Evolutionary conservation across 2,888 invertebrate species (phyloP), one percentile per base, ranked within the genome.

Genomic region (Epicampocera succincta): DNA sequence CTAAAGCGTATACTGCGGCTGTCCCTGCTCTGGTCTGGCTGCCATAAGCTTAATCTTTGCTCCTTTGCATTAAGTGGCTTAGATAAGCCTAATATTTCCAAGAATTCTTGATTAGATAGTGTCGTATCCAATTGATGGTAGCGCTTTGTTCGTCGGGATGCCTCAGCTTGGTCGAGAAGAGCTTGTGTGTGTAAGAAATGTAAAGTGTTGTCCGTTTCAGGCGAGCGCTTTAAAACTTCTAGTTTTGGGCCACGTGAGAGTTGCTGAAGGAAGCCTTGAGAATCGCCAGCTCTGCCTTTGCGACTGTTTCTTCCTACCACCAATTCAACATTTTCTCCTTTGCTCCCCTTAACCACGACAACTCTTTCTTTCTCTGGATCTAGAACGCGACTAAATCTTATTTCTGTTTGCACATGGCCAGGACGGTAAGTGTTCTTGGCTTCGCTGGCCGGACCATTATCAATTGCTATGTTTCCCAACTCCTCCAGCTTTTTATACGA

Each of bases 301-400:
- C 90, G 85, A 46, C 89, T 89, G 25, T 90, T 85, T 50, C 85
- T 89, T 25, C 88, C 90, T 13, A 89, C 90, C n/a, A 89, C 72
- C 12, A 96, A 91, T 85, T 95, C 95, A 0, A 96, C 95, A 25
- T 95, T 91, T 78, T 94, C 94, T 2, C 96, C 96, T 21, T 94
- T 93, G 87, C 94, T 94, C 0, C 96, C 95, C 86, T 94, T 93
- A 0, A 96, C 95, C 87, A 94, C 95, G 50, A 96, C 91, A 42
- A 96, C 95, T 87, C 95, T 95, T 58, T 95, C 95, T 83, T 95
- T 90, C 25, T 94, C 94, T 0, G 96, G 96, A 89, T 95, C 93
- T 15, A 96, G 92, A 88, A 95, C 95, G 81, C 96, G 92, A 1
- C 95, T 94, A 19, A 96, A 95, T 88, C 95, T 95, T 52, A 96